These are phyloP conservation scores for Molossus molossus DNA, from an alignment of 2,797 vertebrate species.

Conservation along the genomic window DNA sequence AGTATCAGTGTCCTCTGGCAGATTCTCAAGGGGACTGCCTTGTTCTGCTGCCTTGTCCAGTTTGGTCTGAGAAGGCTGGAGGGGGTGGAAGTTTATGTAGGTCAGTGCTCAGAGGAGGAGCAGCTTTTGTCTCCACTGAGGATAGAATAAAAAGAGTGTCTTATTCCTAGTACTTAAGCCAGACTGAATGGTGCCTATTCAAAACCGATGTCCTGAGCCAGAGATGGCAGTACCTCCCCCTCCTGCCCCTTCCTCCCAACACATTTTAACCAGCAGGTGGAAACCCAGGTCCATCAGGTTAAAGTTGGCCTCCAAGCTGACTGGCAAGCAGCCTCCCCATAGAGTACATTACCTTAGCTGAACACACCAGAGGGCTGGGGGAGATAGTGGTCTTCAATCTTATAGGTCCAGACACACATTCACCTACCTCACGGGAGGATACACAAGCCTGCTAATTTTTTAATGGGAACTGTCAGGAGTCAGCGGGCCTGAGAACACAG, in stretches of 20 bases:
- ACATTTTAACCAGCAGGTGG: background rate
- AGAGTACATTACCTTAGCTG: background rate
- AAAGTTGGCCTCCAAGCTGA: background rate
- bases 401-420: background rate
- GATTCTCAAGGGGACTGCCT: background rate
- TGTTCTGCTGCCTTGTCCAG: background rate
- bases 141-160: conserved; percentile 6
- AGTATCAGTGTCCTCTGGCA: background rate
- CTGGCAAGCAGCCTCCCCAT: background rate
- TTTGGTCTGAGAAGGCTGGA: conserved; percentile 4
- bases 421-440: background rate
- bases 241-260: too few species aligned
- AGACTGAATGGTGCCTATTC: conserved; percentile 44
- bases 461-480: background rate
- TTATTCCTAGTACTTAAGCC: background rate
- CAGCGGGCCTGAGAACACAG: background rate
- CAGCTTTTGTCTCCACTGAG: conserved; percentile 36
- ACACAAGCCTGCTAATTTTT: background rate
- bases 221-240: background rate
- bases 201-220: background rate
- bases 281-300: background rate
- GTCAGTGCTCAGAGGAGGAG: conserved; percentile 51
- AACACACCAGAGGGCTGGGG: too few species aligned
- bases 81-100: conserved; percentile 36
- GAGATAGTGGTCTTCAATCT: background rate